Evolutionary conservation across 2,113 vertebrate genomes (phyloP).

Genomic region (Actenoides hombroni): DNA sequence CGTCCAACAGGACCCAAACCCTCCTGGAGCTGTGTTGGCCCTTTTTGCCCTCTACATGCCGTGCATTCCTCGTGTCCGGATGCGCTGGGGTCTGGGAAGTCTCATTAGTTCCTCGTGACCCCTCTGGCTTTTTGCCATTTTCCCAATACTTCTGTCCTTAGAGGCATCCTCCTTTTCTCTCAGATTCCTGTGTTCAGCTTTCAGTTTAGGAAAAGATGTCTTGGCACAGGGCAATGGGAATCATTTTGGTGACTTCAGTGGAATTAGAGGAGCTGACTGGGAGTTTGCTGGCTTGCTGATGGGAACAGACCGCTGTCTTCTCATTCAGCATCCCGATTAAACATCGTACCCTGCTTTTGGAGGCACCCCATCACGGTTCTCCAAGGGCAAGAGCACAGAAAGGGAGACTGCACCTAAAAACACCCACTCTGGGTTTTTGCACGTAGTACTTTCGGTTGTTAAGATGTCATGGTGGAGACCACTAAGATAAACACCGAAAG

Average conservation of each 20-base stretch:
- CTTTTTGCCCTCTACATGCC: constrained; percentile 23
- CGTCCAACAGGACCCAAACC: neutral
- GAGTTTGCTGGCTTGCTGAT: neutral
- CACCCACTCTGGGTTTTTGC: neutral
- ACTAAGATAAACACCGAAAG: neutral
- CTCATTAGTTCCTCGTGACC: neutral
- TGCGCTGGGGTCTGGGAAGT: constrained; percentile 4
- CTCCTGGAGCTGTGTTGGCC: neutral
- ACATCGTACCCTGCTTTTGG: neutral
- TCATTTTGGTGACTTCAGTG: neutral
- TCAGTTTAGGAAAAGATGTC: neutral
- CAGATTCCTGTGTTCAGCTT: neutral
- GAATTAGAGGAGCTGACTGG: neutral
- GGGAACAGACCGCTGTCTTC: neutral
- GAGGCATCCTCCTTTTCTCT: constrained; percentile 17
- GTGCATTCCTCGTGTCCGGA: neutral
- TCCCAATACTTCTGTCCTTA: neutral
- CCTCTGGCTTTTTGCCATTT: neutral
- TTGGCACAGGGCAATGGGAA: neutral
- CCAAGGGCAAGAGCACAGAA: neutral
- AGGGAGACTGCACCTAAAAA: neutral
- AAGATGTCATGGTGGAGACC: neutral
- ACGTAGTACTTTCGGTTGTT: neutral
- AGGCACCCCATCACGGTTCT: neutral
- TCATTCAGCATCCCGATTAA: neutral